Evolutionary conservation across 1,140 invertebrate species (phyloP).

Genomic region (Bombus sibiricus): DNA sequence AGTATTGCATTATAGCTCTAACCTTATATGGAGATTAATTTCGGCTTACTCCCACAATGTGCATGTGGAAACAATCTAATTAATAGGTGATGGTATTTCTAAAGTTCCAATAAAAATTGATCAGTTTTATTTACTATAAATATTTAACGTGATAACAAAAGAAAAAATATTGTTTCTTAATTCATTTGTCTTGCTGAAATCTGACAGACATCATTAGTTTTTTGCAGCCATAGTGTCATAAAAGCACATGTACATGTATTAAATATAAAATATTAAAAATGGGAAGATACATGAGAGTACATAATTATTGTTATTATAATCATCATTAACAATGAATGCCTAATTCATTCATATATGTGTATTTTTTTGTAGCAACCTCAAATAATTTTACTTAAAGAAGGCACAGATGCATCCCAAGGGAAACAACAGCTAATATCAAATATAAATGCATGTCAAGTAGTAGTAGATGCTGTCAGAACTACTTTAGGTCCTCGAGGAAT

Average conservation of each 20-base stretch:
- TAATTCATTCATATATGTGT: conserved; percentile 22
- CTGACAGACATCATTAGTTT: background rate
- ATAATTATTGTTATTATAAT: conserved; percentile 11
- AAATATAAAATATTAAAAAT: conserved; percentile 53
- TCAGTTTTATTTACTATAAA: background rate
- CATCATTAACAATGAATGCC: background rate
- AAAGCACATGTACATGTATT: conserved; percentile 10
- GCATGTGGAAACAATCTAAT: background rate
- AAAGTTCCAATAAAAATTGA: background rate
- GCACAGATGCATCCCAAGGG: conserved; percentile 98
- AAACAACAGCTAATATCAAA: conserved; percentile 98
- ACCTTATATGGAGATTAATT: conserved; percentile 76
- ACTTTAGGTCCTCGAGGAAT: conserved; percentile 99
- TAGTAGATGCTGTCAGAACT: conserved; percentile 97
- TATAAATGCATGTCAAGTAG: conserved; percentile 99
- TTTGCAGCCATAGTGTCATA: background rate
- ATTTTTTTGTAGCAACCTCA: conserved; percentile 93
- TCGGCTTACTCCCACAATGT: conserved; percentile 31
- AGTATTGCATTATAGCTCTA: conserved; percentile 47
- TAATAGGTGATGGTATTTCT: background rate
- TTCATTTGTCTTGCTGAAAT: conserved; percentile 35
- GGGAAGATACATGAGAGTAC: conserved; percentile 66
- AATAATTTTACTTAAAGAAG: conserved; percentile 99
- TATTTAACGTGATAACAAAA: conserved; percentile 13
- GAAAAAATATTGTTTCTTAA: background rate